These are phyloP conservation scores for Phrynosoma blainvillii DNA, from an alignment of 2,113 vertebrate species.

Conservation along the genomic window DNA sequence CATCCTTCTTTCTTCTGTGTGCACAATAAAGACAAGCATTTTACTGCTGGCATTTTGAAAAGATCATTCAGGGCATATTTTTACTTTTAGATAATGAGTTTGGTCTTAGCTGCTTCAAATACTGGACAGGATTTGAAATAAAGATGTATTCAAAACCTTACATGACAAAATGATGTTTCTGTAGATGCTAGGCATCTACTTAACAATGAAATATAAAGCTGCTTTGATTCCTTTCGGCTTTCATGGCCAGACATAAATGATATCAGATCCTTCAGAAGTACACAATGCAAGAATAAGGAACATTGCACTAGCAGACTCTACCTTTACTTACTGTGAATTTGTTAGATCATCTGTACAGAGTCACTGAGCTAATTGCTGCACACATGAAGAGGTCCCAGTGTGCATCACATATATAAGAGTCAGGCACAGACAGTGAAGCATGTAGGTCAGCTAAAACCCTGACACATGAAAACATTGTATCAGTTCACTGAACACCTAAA, in stretches of 20 bases:
- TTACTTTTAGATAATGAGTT: background rate
- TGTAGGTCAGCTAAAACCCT: too few species aligned
- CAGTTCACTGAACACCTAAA: too few species aligned
- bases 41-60: conserved; percentile 39
- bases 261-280: background rate
- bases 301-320: background rate
- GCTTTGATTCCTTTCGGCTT: background rate
- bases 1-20: background rate
- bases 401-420: too few species aligned
- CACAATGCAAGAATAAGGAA: too few species aligned
- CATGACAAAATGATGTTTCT: background rate
- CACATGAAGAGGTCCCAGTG: too few species aligned
- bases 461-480: too few species aligned
- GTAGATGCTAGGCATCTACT: background rate
- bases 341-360: background rate
- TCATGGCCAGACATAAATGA: background rate
- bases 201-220: background rate
- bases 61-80: background rate
- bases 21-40: conserved; percentile 28
- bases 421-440: too few species aligned
- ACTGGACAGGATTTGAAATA: conserved; percentile 1
- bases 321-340: background rate
- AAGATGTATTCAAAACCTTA: background rate
- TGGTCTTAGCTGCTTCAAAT: conserved; percentile 37
- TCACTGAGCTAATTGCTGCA: too few species aligned